Evolutionary conservation across 2,113 vertebrate species (phyloP).

Genomic region (Thamnophis sirtalis): DNA sequence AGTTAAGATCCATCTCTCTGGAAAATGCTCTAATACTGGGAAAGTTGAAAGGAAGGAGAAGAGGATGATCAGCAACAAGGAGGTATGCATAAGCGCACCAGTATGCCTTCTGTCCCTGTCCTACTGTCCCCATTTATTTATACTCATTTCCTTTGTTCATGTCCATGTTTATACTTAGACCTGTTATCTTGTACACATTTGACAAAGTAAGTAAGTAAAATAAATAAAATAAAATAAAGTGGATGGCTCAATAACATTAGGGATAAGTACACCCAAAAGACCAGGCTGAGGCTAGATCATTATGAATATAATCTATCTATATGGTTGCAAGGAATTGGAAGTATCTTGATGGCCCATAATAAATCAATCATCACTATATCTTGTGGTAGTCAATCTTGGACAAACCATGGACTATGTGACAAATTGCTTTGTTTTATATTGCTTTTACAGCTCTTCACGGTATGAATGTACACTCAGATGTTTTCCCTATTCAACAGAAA

Average conservation of each 20-base stretch:
- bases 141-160: no score
- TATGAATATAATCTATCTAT: neutral
- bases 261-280: neutral
- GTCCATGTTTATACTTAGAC: no score
- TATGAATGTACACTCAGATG: neutral
- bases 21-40: neutral
- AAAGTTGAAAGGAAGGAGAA: neutral
- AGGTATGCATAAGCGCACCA: no score
- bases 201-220: no score
- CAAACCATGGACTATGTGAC: neutral
- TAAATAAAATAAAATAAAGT: neutral
- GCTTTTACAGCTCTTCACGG: neutral
- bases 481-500: neutral
- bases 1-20: neutral
- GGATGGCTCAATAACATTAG: neutral
- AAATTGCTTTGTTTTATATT: neutral
- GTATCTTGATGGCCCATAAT: neutral
- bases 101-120: no score
- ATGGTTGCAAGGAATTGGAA: neutral
- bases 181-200: no score
- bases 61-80: neutral
- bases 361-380: neutral
- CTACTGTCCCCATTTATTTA: no score
- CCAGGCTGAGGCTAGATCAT: neutral
- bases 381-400: neutral